Conservation (phyloP, 2,888 invertebrate species). For the Tachina grossa region DNA sequence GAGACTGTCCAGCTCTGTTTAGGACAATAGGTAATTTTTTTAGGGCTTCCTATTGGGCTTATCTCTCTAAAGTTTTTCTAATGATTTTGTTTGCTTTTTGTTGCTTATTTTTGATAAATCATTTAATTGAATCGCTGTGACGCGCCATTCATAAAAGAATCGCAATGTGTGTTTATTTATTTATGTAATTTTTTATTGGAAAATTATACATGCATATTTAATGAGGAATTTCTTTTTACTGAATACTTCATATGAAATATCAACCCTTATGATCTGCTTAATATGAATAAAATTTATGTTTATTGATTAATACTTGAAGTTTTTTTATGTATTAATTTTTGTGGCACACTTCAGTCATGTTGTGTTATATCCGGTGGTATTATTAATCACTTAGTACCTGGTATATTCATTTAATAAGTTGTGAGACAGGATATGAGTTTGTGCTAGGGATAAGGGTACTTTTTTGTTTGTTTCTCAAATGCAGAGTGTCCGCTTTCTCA, state of each 20-base stretch:
- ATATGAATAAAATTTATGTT: constrained; percentile 40
- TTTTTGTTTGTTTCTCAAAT: not conserved
- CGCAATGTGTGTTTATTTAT: constrained; percentile 54
- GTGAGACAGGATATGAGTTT: not conserved
- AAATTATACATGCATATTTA: constrained; percentile 59
- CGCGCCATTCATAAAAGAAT: constrained; percentile 38
- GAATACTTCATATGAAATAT: constrained; percentile 29
- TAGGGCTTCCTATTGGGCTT: not conserved
- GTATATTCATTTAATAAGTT: not conserved
- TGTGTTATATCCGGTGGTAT: constrained; percentile 50
- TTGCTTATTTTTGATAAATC: constrained; percentile 57
- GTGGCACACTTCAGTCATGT: constrained; percentile 58
- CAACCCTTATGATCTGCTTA: constrained; percentile 66
- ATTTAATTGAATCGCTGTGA: constrained; percentile 60
- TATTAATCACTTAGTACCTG: constrained; percentile 44
- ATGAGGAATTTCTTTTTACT: constrained; percentile 25
- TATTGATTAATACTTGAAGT: constrained; percentile 30
- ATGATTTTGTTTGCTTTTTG: constrained; percentile 50
- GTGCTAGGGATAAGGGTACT: not conserved
- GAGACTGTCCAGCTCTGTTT: no score
- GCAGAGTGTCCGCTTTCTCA: not conserved
- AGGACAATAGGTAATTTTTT: not conserved
- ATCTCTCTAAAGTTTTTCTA: constrained; percentile 39
- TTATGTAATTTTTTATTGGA: constrained; percentile 1
- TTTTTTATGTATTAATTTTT: constrained; percentile 42